Base-by-base conservation (phyloP, 2,113 vertebrate genomes). In the Myrmecobius fasciatus region DNA sequence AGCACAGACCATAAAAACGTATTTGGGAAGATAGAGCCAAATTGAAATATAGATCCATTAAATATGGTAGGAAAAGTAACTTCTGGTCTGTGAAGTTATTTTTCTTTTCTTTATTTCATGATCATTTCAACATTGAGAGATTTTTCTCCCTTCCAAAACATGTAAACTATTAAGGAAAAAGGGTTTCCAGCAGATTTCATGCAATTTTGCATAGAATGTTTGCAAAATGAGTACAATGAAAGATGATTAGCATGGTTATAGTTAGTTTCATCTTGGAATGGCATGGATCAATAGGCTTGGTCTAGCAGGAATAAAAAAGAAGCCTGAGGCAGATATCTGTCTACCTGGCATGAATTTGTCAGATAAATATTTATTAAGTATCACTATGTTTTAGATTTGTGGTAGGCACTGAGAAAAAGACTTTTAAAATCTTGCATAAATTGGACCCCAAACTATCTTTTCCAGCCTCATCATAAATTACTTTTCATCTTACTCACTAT, bases 1-100 rank as follows among this genome's bases (percentile, higher is more conserved):
- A 96, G 53, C 92, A 96, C 43, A 94, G 46, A 46, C 43, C 92
- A 97, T 97, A 98, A 98, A 98, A 98, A 95, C 94, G 56, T 91
- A 97, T 97, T 98, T 93, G 91, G 91, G 89, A 92, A 96, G 83
- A 95, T 25, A 95, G 97, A 95, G 97, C 28, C 53, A 98, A 98
- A 98, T 93, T 98, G 97, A 98, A 97, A 97, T 96, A 98, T 95
- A 94, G 94, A 97, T 95, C 93, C 94, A 98, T 98, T 98, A 98
- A 96, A 89, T 83, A 53, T 53, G 83, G 56, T 94, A 91, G 97
- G 89, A 96, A 97, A 95, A 97, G 83, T 94, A 97, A 97, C 94
- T 97, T 98, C 96, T 97, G 95, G 95, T 94, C 75, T 96, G 90
- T 96, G 96, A 97, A 92, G 53, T 60, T 98, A 92, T 89, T 98